Evolutionary conservation across 2,797 vertebrate species (phyloP).

Genomic region (Hoplostethus mediterraneus): DNA sequence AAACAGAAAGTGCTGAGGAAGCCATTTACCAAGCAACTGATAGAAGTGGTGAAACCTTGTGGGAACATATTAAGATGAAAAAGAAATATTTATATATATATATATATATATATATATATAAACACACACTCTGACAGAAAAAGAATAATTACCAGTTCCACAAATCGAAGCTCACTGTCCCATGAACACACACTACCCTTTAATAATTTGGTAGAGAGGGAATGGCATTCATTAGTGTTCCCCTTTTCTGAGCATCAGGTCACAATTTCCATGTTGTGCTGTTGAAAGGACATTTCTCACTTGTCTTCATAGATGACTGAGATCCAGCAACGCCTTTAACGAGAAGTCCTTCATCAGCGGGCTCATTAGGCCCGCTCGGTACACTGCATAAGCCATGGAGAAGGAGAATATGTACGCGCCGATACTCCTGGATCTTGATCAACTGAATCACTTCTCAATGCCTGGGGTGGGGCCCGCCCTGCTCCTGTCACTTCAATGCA

Average conservation of each 20-base stretch:
- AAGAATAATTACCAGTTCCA: slow-evolving; percentile 20
- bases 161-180: neutral
- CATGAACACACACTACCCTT: neutral
- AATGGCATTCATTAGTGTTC: slow-evolving; percentile 53
- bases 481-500: neutral
- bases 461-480: neutral
- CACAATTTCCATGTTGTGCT: slow-evolving; percentile 1
- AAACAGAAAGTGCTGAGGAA: slow-evolving; percentile 30
- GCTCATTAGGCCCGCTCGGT: slow-evolving; percentile 43
- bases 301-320: slow-evolving; percentile 62
- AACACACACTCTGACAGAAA: neutral
- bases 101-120: neutral
- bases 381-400: slow-evolving; percentile 25
- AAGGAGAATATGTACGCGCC: slow-evolving; percentile 8
- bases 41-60: slow-evolving; percentile 12
- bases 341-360: slow-evolving; percentile 47
- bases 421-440: slow-evolving; percentile 29
- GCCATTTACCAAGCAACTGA: slow-evolving; percentile 10
- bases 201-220: neutral
- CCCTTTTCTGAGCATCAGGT: slow-evolving; percentile 25
- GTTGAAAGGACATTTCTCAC: slow-evolving; percentile 48
- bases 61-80: neutral
- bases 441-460: slow-evolving; percentile 13
- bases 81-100: neutral
- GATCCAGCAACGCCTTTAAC: slow-evolving; percentile 62